Evolutionary conservation across 2,113 vertebrate species (phyloP).

Genomic region (Prunella fulvescens): DNA sequence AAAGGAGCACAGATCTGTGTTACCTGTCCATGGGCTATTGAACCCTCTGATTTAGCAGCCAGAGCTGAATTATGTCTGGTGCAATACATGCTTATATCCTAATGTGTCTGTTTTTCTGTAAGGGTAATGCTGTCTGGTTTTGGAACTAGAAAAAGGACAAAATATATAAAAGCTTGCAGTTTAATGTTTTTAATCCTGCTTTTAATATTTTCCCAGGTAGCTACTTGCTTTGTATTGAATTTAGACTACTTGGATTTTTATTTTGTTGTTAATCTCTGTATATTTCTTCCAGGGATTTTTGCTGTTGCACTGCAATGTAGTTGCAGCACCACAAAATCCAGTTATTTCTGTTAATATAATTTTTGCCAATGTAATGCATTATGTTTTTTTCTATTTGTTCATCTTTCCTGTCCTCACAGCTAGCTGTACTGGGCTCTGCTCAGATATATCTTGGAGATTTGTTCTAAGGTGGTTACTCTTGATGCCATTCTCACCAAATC

Average conservation of each 20-base stretch:
- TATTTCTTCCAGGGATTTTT: background rate
- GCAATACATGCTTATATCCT: background rate
- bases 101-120: background rate
- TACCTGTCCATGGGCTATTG: background rate
- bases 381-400: background rate
- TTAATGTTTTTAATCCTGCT: background rate
- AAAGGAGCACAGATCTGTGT: background rate
- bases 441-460: background rate
- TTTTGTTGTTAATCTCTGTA: background rate
- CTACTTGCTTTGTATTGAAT: background rate
- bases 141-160: background rate
- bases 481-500: background rate
- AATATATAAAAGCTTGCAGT: background rate
- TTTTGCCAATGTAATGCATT: background rate
- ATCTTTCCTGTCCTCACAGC: background rate
- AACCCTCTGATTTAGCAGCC: background rate
- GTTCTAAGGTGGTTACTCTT: background rate
- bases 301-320: background rate
- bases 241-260: background rate
- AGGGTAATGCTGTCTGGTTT: background rate
- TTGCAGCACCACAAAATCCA: background rate
- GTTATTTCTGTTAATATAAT: background rate
- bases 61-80: background rate
- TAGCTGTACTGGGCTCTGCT: background rate
- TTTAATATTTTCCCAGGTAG: background rate